Base-by-base conservation (phyloP, 2,888 invertebrate species). In the Brenthis ino region DNA sequence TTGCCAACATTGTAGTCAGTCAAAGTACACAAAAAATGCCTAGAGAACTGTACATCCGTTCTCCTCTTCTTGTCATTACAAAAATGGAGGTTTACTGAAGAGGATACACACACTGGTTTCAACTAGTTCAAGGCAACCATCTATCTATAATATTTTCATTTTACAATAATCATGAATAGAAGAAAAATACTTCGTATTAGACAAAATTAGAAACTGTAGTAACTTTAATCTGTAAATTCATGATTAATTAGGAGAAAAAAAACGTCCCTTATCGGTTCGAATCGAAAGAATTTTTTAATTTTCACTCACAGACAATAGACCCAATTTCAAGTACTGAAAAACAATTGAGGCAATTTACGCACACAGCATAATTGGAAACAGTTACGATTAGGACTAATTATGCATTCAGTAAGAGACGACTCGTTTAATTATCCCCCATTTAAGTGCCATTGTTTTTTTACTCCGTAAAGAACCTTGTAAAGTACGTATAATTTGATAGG, bases 341-440 rank as follows among this genome's bases (percentile, higher is more conserved):
- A 73, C 74, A 76, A 76, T 76, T 75, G 74, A 63, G 64, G 69
- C 70, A 75, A 75, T 76, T 77, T 73, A 77, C 72, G 75, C 72
- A 72, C 72, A 67, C 57, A 63, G 57, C 65, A 70, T 74, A 75
- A 77, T 77, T 77, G 75, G 70, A 73, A 76, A 76, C 76, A 69
- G 72, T 72, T 73, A 71, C 71, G 73, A 73, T 76, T 76, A 76
- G 66, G 66, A 70, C 74, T 77, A 76, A 78, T 76, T 77, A 78
- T 76, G 79, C 76, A 78, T 77, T 77, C 77, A 77, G 73, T 76
- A 75, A 75, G 74, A 77, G 70, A 67, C 75, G 75, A 75, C 71
- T 74, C 73, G 75, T 76, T 75, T 77, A 74, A 77, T 72, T 67
- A 69, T 71, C 55, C 61, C 47, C 68, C 51, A 71, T 69, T 71